Evolutionary conservation across 2,113 vertebrate species (phyloP).

Genomic region (Pipra filicauda): DNA sequence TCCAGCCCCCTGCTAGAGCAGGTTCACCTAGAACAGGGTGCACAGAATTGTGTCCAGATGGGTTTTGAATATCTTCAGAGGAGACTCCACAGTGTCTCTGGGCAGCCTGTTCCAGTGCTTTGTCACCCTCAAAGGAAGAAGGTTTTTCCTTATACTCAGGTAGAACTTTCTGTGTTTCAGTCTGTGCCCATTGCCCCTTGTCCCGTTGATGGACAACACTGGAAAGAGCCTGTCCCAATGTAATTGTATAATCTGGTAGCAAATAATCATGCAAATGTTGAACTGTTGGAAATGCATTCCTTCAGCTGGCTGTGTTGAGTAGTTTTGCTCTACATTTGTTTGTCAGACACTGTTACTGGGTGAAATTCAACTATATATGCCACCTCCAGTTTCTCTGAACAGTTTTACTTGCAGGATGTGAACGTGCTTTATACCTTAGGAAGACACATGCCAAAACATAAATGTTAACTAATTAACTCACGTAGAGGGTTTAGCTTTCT

Average conservation of each 20-base stretch:
- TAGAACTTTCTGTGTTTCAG: neutral
- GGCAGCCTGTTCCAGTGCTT: neutral
- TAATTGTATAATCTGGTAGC: neutral
- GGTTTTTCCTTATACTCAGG: neutral
- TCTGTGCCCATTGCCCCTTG: neutral
- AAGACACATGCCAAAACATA: neutral
- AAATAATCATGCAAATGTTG: neutral
- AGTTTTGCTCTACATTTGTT: neutral
- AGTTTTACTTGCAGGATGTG: neutral
- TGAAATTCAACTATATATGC: neutral
- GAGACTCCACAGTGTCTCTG: neutral
- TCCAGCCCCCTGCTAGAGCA: neutral
- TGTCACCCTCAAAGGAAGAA: neutral
- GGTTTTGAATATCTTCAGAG: neutral
- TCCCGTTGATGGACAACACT: neutral
- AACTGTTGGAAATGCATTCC: neutral
- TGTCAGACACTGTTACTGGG: neutral
- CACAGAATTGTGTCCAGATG: neutral
- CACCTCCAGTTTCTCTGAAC: neutral
- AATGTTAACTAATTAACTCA: neutral
- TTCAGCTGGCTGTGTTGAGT: neutral
- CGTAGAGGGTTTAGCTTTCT: neutral
- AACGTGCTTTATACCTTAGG: neutral
- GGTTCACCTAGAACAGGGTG: neutral
- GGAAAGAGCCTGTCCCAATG: neutral